These are phyloP conservation scores for Sinodicranocentrus sp. DNA, from an alignment of 2,888 invertebrate species.

Conservation along the genomic window DNA sequence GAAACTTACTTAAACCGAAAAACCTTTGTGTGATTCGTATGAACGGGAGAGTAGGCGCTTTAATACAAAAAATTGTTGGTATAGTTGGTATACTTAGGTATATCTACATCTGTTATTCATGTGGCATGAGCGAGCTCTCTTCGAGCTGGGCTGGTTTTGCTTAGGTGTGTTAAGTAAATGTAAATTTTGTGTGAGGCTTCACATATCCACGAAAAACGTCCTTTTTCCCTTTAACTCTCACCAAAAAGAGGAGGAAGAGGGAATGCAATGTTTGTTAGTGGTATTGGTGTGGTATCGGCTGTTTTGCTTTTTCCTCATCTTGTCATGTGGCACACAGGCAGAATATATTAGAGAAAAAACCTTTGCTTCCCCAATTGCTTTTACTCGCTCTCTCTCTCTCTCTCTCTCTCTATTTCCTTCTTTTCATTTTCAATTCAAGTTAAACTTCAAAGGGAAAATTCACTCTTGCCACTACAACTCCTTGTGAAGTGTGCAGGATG, in stretches of 20 bases:
- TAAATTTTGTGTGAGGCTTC: constrained; percentile 25
- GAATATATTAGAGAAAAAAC: background rate
- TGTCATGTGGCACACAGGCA: constrained; percentile 1
- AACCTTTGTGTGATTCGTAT: too few relatives aligned
- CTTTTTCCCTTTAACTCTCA: background rate
- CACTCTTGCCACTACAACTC: constrained; percentile 2
- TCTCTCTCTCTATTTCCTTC: background rate
- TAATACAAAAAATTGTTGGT: too few relatives aligned
- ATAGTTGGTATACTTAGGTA: too few relatives aligned
- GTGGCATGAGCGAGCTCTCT: constrained; percentile 25
- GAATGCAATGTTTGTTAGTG: constrained; percentile 38
- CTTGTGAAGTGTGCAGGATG: background rate
- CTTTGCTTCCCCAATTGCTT: background rate
- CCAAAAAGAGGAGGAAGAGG: background rate
- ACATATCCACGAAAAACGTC: background rate
- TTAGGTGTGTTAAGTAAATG: constrained; percentile 10
- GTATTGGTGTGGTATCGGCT: constrained; percentile 38
- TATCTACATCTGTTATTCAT: constrained; percentile 57
- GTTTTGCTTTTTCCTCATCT: constrained; percentile 3
- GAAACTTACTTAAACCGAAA: background rate
- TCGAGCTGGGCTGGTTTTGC: background rate
- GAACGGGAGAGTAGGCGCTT: too few relatives aligned
- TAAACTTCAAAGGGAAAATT: constrained; percentile 23
- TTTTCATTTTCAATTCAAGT: constrained; percentile 47
- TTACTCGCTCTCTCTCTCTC: background rate